phyloP scores from a whole-genome alignment of 2,888 invertebrate species.

The Linnaemya tessellans region DNA sequence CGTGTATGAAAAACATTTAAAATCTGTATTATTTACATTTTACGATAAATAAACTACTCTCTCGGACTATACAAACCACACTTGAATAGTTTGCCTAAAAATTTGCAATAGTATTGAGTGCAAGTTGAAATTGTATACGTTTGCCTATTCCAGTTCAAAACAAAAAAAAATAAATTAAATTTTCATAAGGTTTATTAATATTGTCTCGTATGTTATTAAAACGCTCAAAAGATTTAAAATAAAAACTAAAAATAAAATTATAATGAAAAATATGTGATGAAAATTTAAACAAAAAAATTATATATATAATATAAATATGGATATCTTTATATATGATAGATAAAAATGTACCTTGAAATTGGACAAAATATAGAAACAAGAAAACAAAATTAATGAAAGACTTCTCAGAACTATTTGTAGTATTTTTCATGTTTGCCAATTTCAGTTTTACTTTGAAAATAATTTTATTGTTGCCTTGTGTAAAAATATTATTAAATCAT shows the following conservation, averaged over 20 bases:
- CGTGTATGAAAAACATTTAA: no score
- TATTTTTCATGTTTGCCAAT: conserved; percentile 56
- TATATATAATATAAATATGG: conserved; percentile 48
- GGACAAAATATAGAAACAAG: conserved; percentile 59
- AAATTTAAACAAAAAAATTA: conserved; percentile 72
- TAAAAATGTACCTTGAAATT: conserved; percentile 69
- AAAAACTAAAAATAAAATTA: conserved; percentile 52
- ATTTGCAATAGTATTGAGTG: background rate
- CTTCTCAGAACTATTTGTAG: conserved; percentile 5
- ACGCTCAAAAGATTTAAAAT: conserved; percentile 52
- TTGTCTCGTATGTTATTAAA: conserved; percentile 53
- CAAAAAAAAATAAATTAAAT: conserved; percentile 5
- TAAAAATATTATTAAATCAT: conserved; percentile 66
- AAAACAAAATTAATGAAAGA: conserved; percentile 50
- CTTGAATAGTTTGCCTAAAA: no score
- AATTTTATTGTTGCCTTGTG: conserved; percentile 39
- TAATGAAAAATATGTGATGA: conserved; percentile 69
- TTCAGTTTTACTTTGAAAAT: conserved; percentile 52
- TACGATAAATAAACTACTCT: no score
- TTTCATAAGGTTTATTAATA: conserved; percentile 39
- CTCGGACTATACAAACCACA: no score
- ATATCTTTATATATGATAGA: conserved; percentile 62
- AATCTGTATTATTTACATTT: no score
- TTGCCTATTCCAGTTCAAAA: background rate
- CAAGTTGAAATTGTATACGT: background rate